Base-by-base conservation (phyloP, 2,888 invertebrate species). In the Myopa tessellatipennis region DNA sequence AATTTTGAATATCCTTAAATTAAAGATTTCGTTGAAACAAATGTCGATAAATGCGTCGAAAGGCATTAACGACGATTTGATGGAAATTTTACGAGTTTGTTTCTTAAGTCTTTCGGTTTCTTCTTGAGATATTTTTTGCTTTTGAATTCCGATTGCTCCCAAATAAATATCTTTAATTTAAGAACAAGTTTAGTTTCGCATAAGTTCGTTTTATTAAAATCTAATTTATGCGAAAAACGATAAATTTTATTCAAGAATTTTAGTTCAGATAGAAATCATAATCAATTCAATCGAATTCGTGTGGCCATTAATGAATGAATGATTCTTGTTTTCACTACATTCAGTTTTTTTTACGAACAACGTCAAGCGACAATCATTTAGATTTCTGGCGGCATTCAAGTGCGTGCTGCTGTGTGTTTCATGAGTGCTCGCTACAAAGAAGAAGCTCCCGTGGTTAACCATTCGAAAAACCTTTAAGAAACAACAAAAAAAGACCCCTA, bases 361-460 rank as follows among this genome's bases (percentile, higher is more conserved):
- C 45, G 45, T 45, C 10, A 26, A 45, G 45, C 45, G 45, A 45
- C 10, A 4, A 69, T 18, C 74, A 76, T 78, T 80, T 80, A 78
- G 79, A 78, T 78, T 74, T 77, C 80, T 78, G 34, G 71, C 38
- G 36, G 7, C 26, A 14, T 69, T 52, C 52, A 26, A 18, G 8
- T 52, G 70, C 70, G 70, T 70, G 52, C 34, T 36, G 52, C 14
- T 52, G 52, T 34, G 26, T 14, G 8, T 12, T n/a, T n/a, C 26
- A 26, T 45, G 55, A 55, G 14, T 14, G 34, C 14, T 55, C 26
- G 34, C 26, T 18, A 69, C n/a, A 26, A 26, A 26, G 45, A 69
- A 69, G 52, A 69, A 68, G 34, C 6, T 14, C 34, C 18, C 36
- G 34, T 40, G 38, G 71, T 71, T 71, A 16, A 55, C 14, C 14